Conservation (phyloP, 2,113 vertebrate species). For the Lanius collurio region DNA sequence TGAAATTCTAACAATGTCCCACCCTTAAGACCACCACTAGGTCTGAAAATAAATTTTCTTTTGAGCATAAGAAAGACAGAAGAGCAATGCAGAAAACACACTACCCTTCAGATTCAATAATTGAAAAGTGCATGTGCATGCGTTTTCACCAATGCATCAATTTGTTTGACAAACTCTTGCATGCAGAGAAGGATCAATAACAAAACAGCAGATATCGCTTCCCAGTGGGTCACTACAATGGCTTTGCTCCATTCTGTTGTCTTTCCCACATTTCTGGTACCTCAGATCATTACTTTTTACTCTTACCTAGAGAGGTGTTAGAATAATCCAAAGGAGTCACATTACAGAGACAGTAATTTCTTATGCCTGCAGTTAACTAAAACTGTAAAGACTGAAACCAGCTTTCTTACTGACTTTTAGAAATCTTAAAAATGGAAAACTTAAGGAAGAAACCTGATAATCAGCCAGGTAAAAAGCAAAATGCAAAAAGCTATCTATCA, state of each 20-base stretch:
- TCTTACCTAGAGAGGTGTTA: neutral
- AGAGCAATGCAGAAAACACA: neutral
- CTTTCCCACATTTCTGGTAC: neutral
- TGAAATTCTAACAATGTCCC: neutral
- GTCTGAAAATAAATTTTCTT: neutral
- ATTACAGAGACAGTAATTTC: neutral
- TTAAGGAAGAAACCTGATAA: neutral
- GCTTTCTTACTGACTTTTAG: neutral
- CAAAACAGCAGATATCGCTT: neutral
- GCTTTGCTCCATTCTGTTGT: neutral
- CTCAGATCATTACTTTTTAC: neutral
- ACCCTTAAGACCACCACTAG: neutral
- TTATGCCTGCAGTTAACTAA: neutral
- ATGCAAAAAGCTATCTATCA: neutral
- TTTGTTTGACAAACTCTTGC: conserved; percentile 1
- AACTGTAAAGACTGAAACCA: neutral
- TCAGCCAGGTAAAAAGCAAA: neutral
- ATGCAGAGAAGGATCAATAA: conserved; percentile 4
- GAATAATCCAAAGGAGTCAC: neutral
- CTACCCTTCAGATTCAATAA: neutral
- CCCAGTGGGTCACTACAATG: neutral
- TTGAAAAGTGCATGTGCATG: neutral
- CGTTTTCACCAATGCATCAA: neutral
- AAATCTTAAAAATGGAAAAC: neutral
- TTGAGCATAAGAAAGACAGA: neutral